Evolutionary conservation across 2,888 invertebrate species (phyloP).

Genomic region (Hoplodrina blanda): DNA sequence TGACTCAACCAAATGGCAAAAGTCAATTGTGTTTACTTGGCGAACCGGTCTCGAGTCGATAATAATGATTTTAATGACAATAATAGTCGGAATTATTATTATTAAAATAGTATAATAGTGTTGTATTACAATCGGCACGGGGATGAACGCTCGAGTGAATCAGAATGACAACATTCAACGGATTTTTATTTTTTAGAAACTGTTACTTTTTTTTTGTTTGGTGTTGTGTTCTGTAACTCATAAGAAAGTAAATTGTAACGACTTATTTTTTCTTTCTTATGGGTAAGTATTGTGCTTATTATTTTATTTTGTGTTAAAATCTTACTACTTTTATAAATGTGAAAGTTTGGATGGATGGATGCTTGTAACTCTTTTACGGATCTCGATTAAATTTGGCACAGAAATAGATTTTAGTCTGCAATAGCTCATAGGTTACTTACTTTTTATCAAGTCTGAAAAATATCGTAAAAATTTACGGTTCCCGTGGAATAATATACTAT

Average conservation of each 20-base stretch:
- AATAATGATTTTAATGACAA: conserved; percentile 86
- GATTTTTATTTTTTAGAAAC: conserved; percentile 73
- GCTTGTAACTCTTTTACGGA: too few relatives aligned
- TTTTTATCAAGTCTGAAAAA: too few relatives aligned
- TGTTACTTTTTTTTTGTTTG: conserved; percentile 66
- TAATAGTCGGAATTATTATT: conserved; percentile 85
- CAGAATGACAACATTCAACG: conserved; percentile 85
- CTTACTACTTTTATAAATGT: too few relatives aligned
- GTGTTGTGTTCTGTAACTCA: conserved; percentile 19
- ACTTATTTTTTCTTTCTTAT: conserved; percentile 3
- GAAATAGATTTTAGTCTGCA: too few relatives aligned
- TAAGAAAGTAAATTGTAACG: conserved; percentile 1
- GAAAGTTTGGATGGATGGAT: too few relatives aligned
- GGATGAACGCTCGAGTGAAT: conserved; percentile 87
- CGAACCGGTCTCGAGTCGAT: conserved; percentile 73
- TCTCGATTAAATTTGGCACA: too few relatives aligned
- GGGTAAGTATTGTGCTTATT: neutral
- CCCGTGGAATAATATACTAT: too few relatives aligned
- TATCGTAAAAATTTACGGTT: too few relatives aligned
- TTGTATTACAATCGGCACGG: conserved; percentile 84
- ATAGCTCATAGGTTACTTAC: too few relatives aligned
- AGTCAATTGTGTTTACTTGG: conserved; percentile 86
- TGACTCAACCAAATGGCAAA: conserved; percentile 86
- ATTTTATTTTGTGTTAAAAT: neutral
- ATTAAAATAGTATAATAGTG: conserved; percentile 80